Evolutionary conservation across 2,113 vertebrate genomes (phyloP).

Genomic region (Solenodon paradoxus): DNA sequence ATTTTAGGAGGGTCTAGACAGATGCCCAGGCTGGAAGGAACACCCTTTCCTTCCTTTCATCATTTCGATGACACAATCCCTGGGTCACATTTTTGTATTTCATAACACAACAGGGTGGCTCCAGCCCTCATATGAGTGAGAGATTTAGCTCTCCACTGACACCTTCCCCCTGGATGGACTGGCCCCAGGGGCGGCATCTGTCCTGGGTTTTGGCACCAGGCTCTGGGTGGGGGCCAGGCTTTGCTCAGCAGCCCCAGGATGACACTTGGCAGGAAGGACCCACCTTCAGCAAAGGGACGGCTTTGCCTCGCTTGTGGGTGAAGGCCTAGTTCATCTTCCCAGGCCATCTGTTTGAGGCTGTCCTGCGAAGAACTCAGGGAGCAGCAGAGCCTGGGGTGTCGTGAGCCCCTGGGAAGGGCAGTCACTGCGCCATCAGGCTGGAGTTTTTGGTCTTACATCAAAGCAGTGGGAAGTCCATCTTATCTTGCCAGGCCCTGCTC

Average conservation of each 20-base stretch:
- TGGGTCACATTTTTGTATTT: not conserved
- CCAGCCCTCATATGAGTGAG: not conserved
- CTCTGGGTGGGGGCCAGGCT: not conserved
- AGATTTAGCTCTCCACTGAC: not conserved
- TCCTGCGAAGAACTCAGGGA: not conserved
- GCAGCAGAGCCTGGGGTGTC: not conserved
- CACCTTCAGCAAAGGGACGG: not conserved
- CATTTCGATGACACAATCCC: not conserved
- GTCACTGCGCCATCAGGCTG: not conserved
- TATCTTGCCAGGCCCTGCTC: not conserved
- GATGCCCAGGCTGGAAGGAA: not conserved
- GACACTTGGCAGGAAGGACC: not conserved
- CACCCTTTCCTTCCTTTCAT: not conserved
- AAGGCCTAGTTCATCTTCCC: not conserved
- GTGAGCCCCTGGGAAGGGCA: not conserved
- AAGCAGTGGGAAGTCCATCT: rapidly evolving
- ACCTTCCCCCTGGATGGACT: not conserved
- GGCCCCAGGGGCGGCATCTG: not conserved
- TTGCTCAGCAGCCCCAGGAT: not conserved
- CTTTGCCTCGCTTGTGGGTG: not conserved
- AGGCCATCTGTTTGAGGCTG: not conserved
- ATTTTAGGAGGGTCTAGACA: not conserved
- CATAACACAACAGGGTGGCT: not conserved
- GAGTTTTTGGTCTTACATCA: not conserved
- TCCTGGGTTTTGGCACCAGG: not conserved